Evolutionary conservation across 2,888 invertebrate species (phyloP), one percentile per base, ranked within the genome.

Genomic region (Plagiodera versicolora): DNA sequence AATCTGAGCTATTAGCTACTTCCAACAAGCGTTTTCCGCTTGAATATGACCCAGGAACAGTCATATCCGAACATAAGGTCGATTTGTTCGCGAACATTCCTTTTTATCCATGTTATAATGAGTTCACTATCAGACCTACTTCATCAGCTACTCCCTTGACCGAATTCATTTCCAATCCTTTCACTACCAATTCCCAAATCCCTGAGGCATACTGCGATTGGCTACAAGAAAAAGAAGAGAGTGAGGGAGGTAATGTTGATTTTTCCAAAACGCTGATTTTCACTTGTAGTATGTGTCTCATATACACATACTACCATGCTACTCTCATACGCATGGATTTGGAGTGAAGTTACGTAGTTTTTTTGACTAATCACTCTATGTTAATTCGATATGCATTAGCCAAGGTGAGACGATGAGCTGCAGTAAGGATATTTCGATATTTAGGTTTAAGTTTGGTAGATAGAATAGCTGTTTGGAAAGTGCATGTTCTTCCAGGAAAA

Each of bases 401-500:
- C 68, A 63, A 61, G 62, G 60, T 62, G 51, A 63, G 55, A 60
- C 19, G 11, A 59, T 50, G 55, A 57, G 68, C 75, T 78, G 79
- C 74, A 76, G 79, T 80, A 79, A 79, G 77, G 75, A 77, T 79
- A 78, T 77, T 77, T 73, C 69, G 64, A 70, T 67, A 68, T 69
- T 69, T 70, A 71, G 64, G 66, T 68, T 71, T 73, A 72, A 71
- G 65, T 74, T 73, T 73, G 70, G 77, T 78, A 78, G 78, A 70
- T 79, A 78, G 77, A 72, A 75, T 74, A 74, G 78, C 78, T 79
- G 77, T 76, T 79, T 78, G 76, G 79, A 78, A 74, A 74, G 71
- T 77, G 80, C 80, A 80, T 80, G 80, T 80, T 77, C 76, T 81
- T 81, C 69, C 81, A 81, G 81, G 80, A 80, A 74, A 72, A 72